Percentiles rank a stretch among this genome's conserved stretches.
Conservation (phyloP, 2,113 vertebrate species). For the Galbula dea region DNA sequence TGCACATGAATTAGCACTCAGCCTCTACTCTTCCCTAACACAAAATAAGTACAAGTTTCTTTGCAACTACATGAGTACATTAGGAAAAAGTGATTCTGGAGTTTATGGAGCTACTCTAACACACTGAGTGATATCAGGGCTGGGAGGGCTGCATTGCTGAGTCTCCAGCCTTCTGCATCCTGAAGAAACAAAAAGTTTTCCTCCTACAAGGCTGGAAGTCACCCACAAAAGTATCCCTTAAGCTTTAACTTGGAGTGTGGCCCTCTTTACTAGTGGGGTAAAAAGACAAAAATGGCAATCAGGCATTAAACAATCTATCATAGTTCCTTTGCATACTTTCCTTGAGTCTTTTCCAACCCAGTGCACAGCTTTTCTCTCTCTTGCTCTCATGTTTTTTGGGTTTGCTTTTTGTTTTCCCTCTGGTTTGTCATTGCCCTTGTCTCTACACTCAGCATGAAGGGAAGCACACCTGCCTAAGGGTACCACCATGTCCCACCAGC, state of each 20-base stretch:
- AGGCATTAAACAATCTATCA: accelerated
- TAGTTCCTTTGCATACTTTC: background rate
- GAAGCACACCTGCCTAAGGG: background rate
- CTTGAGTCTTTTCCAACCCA: background rate
- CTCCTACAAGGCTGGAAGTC: background rate
- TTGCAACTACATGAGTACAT: background rate
- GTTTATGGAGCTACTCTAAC: background rate
- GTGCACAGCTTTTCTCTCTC: background rate
- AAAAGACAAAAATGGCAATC: background rate
- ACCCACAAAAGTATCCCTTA: background rate
- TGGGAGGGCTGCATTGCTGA: accelerated
- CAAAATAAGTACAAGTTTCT: background rate
- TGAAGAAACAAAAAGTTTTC: background rate
- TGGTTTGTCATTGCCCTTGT: background rate
- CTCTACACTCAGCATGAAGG: background rate
- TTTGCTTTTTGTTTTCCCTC: too few relatives aligned
- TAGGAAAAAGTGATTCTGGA: background rate
- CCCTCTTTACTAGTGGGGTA: background rate
- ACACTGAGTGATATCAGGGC: background rate
- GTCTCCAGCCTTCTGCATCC: background rate
- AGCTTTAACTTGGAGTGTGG: background rate
- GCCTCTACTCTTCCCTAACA: background rate
- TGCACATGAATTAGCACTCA: background rate
- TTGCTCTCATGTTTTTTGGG: background rate
- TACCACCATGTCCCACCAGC: accelerated